A percentile compares a stretch with the other conserved stretches of the same genome.
These are phyloP conservation scores for Epirrhoe tristata DNA, from an alignment of 2,888 invertebrate genomes.

Conservation along the genomic window DNA sequence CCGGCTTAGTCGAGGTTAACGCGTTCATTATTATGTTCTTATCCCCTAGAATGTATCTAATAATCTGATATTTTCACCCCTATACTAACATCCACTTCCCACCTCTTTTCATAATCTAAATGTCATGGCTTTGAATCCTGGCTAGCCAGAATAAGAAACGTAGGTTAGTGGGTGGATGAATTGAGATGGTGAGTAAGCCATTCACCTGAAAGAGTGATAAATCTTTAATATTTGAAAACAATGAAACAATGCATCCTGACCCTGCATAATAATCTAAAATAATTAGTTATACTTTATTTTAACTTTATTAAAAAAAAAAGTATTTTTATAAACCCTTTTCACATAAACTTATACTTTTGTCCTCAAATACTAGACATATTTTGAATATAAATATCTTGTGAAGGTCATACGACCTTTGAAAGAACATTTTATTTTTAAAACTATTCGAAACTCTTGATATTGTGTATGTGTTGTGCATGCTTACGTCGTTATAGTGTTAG, in stretches of 20 bases:
- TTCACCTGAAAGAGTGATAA: too few relatives aligned
- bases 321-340: too few relatives aligned
- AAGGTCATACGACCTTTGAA: constrained; percentile 35
- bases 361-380: not conserved
- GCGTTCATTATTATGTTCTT: constrained; percentile 18
- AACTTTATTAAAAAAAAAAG: too few relatives aligned
- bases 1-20: constrained; percentile 52
- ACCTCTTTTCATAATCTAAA: not conserved
- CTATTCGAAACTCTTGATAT: constrained; percentile 8
- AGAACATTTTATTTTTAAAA: constrained; percentile 16
- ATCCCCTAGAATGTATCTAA: not conserved
- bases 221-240: too few relatives aligned
- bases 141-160: too few relatives aligned
- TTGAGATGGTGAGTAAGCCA: too few relatives aligned
- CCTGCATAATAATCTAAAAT: too few relatives aligned
- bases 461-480: constrained; percentile 21
- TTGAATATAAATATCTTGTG: not conserved
- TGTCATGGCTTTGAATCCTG: too few relatives aligned
- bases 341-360: not conserved
- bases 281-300: too few relatives aligned
- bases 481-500: constrained; percentile 3
- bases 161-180: too few relatives aligned
- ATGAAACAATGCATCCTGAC: too few relatives aligned
- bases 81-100: constrained; percentile 19
- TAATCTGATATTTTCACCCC: constrained; percentile 8